phyloP scores from a whole-genome alignment of 1,140 invertebrate species.

The Platorchestia sp. region DNA sequence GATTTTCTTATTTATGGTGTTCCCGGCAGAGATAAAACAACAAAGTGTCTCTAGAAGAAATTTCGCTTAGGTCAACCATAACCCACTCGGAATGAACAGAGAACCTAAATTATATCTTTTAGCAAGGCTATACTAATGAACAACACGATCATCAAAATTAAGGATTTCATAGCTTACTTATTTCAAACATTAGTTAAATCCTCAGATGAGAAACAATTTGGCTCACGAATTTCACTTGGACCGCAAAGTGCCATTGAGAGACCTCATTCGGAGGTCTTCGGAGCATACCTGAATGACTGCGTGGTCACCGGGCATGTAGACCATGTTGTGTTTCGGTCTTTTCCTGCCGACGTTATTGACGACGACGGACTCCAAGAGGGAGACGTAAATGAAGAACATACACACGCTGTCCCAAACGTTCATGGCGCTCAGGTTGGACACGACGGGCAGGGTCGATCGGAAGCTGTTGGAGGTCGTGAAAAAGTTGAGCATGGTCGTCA shows the following conservation, averaged over 20 bases:
- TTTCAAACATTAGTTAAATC: too few species aligned
- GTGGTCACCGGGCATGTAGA: slow-evolving; percentile 89
- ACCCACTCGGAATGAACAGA: too few species aligned
- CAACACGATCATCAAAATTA: too few species aligned
- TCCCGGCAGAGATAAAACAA: too few species aligned
- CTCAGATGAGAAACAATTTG: too few species aligned
- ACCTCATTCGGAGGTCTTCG: background rate
- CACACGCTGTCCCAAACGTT: slow-evolving; percentile 96
- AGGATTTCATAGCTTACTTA: too few species aligned
- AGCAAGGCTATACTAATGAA: too few species aligned
- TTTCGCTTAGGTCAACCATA: too few species aligned
- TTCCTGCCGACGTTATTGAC: slow-evolving; percentile 91
- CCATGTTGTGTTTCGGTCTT: slow-evolving; percentile 81
- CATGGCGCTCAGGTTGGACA: slow-evolving; percentile 94
- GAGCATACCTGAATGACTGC: slow-evolving; percentile 86
- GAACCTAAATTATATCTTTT: too few species aligned
- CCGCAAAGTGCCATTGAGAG: background rate
- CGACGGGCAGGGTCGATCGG: slow-evolving; percentile 84
- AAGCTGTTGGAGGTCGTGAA: slow-evolving; percentile 83
- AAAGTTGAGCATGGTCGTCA: slow-evolving; percentile 97
- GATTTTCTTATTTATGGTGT: too few species aligned
- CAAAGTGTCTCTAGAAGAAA: too few species aligned
- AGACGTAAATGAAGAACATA: slow-evolving; percentile 97
- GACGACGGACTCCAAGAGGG: slow-evolving; percentile 91
- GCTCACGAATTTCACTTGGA: too few species aligned